Base-by-base conservation (phyloP, 2,113 vertebrate species). In the Muscicapa adusta region DNA sequence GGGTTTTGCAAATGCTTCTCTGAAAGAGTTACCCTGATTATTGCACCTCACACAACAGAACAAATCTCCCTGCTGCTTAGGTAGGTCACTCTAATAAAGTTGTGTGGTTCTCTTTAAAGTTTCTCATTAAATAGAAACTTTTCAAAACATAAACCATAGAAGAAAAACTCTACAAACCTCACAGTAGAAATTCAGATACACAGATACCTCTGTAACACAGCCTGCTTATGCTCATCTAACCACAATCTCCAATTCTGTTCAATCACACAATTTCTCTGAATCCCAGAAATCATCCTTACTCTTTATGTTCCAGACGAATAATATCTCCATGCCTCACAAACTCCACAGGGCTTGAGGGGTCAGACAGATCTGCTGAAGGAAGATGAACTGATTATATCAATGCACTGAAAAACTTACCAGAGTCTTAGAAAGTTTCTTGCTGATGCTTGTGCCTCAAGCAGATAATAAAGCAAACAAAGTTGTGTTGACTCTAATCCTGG, bases 281-380 rank as follows among this genome's bases (percentile, higher is more conserved):
- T 29, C 18, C 38, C 74, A 94, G 33, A 90, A 94, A 63, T 18
- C 48, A 50, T 51, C 71, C 98, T 98, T 97, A 99, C 99, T 98
- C 98, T 98, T 98, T 99, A 94, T 99, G 99, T 91, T 99, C 98
- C 92, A 99, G 94, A 57, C 98, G 97, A 94, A 99, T 97, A 85
- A 98, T 93, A 94, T 99, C 98, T 92, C 98, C 98, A 4, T 99
- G 98, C 61, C 95, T 98, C 89, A 99, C 98, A 85, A 99, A 98
- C 88, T 99, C 98, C 94, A 98, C 98, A 24, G 96, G 96, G n/a
- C 91, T 97, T 9, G 97, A 96, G 42, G 96, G 93, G 80, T 98
- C 98, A 89, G 94, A 95, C 58, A 92, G 86, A 97, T 97, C 97
- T 98, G 97, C 51, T 61, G 63, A 93, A 94, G 94, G 45, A 97